phyloP scores from a whole-genome alignment of 2,797 vertebrate species.

The Spatula clypeata region DNA sequence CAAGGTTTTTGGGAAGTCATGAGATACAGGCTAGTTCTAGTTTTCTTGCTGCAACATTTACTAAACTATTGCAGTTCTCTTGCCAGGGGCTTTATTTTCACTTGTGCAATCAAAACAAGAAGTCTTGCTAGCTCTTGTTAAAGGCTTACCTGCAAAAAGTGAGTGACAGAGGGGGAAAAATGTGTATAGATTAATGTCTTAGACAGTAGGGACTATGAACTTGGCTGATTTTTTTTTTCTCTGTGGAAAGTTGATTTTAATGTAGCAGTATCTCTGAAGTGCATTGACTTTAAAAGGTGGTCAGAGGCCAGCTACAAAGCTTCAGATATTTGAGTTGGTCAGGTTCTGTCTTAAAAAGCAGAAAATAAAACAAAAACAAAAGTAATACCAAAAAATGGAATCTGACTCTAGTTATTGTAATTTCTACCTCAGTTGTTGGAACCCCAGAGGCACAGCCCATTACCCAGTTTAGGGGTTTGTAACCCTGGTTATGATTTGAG shows the following conservation, averaged over 20 bases:
- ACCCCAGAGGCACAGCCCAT: accelerated
- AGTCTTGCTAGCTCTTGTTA: not conserved
- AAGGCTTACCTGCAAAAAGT: not conserved
- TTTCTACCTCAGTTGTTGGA: not conserved
- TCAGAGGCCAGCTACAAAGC: not conserved
- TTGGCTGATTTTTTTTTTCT: not conserved
- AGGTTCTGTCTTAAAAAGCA: not conserved
- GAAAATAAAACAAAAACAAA: too few species aligned
- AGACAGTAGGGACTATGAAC: not conserved
- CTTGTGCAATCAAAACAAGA: not conserved
- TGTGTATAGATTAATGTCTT: not conserved
- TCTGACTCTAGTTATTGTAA: not conserved
- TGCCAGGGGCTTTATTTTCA: not conserved
- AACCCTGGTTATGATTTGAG: not conserved
- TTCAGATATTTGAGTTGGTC: not conserved
- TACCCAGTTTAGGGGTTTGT: not conserved
- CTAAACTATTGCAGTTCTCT: not conserved
- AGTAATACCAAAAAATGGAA: accelerated
- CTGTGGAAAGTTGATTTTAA: not conserved
- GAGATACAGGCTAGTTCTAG: not conserved
- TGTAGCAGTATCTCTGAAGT: not conserved
- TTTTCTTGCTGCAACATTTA: not conserved
- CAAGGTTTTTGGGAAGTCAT: not conserved
- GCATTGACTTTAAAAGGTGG: not conserved
- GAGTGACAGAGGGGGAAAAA: not conserved